These are phyloP conservation scores for Myotis planiceps DNA, from an alignment of 2,797 vertebrate genomes.

Conservation along the genomic window DNA sequence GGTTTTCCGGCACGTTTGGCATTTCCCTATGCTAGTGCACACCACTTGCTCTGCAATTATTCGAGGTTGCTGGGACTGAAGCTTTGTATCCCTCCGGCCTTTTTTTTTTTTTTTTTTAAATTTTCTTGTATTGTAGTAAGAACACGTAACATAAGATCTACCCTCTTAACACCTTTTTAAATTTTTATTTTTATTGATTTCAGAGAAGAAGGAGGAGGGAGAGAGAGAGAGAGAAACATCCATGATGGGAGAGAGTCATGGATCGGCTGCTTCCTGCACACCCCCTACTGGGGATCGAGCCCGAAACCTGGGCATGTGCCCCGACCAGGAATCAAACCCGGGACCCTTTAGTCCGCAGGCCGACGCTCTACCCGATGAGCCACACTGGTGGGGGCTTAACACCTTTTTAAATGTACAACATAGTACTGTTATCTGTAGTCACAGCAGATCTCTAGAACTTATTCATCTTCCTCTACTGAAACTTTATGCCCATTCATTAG, in stretches of 20 bases:
- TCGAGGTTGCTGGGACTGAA: background rate
- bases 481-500: background rate
- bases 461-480: background rate
- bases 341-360: too few species aligned
- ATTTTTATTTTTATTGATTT: background rate
- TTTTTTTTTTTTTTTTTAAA: background rate
- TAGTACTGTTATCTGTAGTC: background rate
- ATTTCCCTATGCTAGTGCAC: fast-evolving
- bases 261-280: too few species aligned
- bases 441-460: background rate
- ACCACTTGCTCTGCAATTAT: background rate
- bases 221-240: too few species aligned
- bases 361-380: too few species aligned
- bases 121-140: background rate
- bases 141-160: background rate
- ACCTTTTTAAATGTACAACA: background rate
- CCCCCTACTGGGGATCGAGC: too few species aligned
- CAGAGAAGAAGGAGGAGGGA: too few species aligned
- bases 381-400: background rate
- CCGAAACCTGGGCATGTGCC: too few species aligned
- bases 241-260: too few species aligned
- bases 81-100: background rate
- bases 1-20: too few species aligned
- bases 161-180: background rate
- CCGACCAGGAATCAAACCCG: too few species aligned